phyloP scores from a whole-genome alignment of 2,113 vertebrate genomes.

The Poeciliopsis retropinna region DNA sequence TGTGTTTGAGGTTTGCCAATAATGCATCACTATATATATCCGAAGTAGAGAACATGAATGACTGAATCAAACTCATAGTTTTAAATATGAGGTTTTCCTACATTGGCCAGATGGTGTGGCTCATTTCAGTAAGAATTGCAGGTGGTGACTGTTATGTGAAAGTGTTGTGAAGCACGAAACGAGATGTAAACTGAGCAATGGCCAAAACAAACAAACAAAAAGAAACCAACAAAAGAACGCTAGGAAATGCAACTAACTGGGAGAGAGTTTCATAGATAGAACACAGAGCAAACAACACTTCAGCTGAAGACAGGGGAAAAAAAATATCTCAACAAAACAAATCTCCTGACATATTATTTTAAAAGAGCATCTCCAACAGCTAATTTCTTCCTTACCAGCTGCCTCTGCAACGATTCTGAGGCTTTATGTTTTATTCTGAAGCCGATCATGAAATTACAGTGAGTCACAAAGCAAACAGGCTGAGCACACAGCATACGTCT shows the following conservation, averaged over 20 bases:
- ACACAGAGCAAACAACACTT: neutral
- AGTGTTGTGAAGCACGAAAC: constrained; percentile 38
- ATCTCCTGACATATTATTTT: neutral
- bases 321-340: constrained; percentile 15
- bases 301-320: constrained; percentile 4
- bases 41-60: constrained; percentile 19
- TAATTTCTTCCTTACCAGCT: constrained; percentile 7
- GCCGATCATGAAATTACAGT: constrained; percentile 17
- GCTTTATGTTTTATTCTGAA: constrained; percentile 6
- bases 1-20: constrained; percentile 35
- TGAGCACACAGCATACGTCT: constrained; percentile 18
- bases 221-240: constrained; percentile 14
- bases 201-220: constrained; percentile 18
- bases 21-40: constrained; percentile 41
- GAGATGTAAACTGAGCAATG: constrained; percentile 21
- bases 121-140: constrained; percentile 34
- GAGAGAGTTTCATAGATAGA: constrained; percentile 14
- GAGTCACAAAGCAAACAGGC: constrained; percentile 23
- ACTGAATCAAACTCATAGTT: constrained; percentile 38
- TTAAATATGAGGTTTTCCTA: constrained; percentile 20
- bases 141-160: constrained; percentile 39
- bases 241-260: constrained; percentile 12
- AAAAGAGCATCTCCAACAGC: constrained; percentile 1
- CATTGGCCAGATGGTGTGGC: constrained; percentile 3
- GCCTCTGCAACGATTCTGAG: constrained; percentile 24